Conservation (phyloP, 2,888 invertebrate species). For the Mythimna pallens region DNA sequence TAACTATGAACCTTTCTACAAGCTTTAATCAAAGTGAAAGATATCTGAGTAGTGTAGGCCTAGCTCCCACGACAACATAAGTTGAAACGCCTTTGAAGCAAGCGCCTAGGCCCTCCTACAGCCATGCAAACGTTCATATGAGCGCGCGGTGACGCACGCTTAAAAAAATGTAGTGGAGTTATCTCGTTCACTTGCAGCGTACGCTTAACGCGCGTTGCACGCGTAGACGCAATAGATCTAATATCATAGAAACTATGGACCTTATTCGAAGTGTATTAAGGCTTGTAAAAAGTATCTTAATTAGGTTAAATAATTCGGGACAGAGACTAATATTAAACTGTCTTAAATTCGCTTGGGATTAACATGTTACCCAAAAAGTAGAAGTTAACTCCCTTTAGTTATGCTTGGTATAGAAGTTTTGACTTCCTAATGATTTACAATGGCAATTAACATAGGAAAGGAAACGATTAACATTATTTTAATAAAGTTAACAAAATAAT, state of each 20-base stretch:
- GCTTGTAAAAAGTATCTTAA: conserved; percentile 29
- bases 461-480: conserved; percentile 42
- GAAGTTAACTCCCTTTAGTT: conserved; percentile 25
- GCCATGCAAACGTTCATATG: not conserved
- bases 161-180: conserved; percentile 1
- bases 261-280: conserved; percentile 1
- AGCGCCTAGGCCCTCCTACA: not conserved
- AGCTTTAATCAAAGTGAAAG: conserved; percentile 1
- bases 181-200: conserved; percentile 3
- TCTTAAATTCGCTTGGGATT: conserved; percentile 22
- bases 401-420: conserved; percentile 24
- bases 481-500: conserved; percentile 36
- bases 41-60: too few relatives aligned
- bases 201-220: conserved; percentile 11
- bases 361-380: conserved; percentile 22
- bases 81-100: not conserved
- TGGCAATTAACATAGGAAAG: conserved; percentile 38
- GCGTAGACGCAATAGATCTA: not conserved
- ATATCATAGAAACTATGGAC: not conserved
- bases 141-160: conserved; percentile 14
- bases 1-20: conserved; percentile 12
- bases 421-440: conserved; percentile 27
- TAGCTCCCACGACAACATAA: not conserved
- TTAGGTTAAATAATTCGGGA: conserved; percentile 1
- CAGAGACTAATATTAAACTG: not conserved